Percentiles rank a stretch among this genome's conserved stretches.
phyloP scores from a whole-genome alignment of 2,113 vertebrate genomes.

The Tachycineta bicolor region DNA sequence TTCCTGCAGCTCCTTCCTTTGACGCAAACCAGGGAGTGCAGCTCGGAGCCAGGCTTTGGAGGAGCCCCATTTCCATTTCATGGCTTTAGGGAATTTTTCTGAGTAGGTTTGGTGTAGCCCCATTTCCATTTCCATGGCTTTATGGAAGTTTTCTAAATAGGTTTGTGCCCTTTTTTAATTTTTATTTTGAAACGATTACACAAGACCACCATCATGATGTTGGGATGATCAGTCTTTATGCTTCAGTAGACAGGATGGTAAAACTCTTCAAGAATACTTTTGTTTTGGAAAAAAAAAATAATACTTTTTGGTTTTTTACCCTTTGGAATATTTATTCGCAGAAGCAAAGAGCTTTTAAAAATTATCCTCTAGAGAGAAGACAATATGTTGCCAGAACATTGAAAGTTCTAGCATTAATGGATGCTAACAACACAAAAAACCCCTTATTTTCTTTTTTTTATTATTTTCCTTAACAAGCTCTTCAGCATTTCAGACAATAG shows the following conservation, averaged over 20 bases:
- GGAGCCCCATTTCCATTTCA: not conserved
- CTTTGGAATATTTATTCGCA: not conserved
- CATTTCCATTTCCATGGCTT: not conserved
- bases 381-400: not conserved
- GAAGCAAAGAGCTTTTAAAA: not conserved
- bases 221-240: not conserved
- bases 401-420: not conserved
- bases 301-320: accelerated
- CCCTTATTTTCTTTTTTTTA: not conserved
- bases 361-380: not conserved
- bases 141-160: not conserved
- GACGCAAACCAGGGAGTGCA: accelerated
- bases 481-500: not conserved
- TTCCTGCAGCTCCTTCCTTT: not conserved
- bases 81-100: not conserved
- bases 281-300: not conserved
- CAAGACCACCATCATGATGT: no score
- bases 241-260: not conserved
- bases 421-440: not conserved
- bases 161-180: not conserved
- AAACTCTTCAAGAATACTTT: not conserved
- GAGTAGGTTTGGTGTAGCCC: not conserved
- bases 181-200: not conserved
- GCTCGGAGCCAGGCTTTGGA: not conserved
- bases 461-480: not conserved